Base-by-base conservation (phyloP, 2,888 invertebrate species). In the Resseliella maxima region DNA sequence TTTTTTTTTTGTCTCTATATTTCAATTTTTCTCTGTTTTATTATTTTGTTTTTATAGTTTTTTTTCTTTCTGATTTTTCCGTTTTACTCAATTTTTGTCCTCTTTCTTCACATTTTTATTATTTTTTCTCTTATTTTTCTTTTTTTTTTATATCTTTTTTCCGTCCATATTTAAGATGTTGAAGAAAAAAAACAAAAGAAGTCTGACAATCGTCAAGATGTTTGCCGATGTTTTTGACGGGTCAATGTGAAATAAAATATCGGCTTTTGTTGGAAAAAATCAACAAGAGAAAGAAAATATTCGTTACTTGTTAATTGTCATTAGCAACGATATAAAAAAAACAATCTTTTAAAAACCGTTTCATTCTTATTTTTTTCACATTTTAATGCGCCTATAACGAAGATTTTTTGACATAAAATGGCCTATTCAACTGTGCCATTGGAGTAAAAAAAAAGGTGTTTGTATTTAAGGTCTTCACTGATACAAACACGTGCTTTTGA, bases 401-500 rank as follows among this genome's bases (percentile, higher is more conserved):
- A 50, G 50, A 41, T 41, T 50, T 18, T 59, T 59, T 5, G 15
- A 27, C 24, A 59, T 24, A 59, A 59, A 59, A 50, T 50, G 50
- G 18, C 24, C 72, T 31, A 59, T 59, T 72, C 72, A 35, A 31
- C 72, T 31, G 27, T 59, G 59, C 24, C 24, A 59, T 72, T 72
- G 31, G 35, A 72, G 31, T 72, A 35, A 72, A 50, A 8, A 15
- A 21, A 50, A 72, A 31, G 72, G 72, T 72, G 72, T 72, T 59
- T n/a, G 1, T n/a, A n/a, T 24, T 24, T 59, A 8, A 50, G 46
- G 46, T 18, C 8, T 50, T 50, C 41, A 18, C 5, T 59, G 72
- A 2, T 72, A 72, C 31, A 72, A 72, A 72, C 72, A 72, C 72
- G 72, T 72, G 72, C 72, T 72, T 72, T 72, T 72, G 72, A 18